Percentiles rank a stretch among this genome's conserved stretches.
phyloP scores from a whole-genome alignment of 2,888 invertebrate genomes.

The Embidobia sp. region DNA sequence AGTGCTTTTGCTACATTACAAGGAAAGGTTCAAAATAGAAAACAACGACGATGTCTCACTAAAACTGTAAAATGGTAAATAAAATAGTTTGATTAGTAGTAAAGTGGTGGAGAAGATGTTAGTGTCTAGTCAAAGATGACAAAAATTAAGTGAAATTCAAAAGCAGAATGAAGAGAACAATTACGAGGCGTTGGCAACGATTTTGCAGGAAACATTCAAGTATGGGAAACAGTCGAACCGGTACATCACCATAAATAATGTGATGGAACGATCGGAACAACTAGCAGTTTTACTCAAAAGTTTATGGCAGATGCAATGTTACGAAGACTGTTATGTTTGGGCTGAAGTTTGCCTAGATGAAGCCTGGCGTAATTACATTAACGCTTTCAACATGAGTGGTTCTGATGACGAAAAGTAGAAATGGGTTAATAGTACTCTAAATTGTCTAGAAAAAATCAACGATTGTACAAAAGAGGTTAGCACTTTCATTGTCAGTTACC shows the following conservation, averaged over 20 bases:
- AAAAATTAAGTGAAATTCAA: slow-evolving; percentile 85
- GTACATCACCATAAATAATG: slow-evolving; percentile 70
- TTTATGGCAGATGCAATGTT: slow-evolving; percentile 85
- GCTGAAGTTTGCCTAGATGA: slow-evolving; percentile 89
- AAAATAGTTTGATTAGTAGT: slow-evolving; percentile 82
- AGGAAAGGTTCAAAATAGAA: slow-evolving; percentile 73
- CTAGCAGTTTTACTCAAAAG: slow-evolving; percentile 85
- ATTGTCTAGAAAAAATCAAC: slow-evolving; percentile 82
- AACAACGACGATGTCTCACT: slow-evolving; percentile 75
- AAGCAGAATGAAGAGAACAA: slow-evolving; percentile 85
- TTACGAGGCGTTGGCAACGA: slow-evolving; percentile 86
- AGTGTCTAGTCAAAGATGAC: slow-evolving; percentile 82
- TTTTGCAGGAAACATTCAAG: slow-evolving; percentile 87
- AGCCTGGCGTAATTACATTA: slow-evolving; percentile 85
- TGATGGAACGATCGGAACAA: slow-evolving; percentile 82
- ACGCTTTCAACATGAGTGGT: slow-evolving; percentile 64
- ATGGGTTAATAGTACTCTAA: slow-evolving; percentile 82
- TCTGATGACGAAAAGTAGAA: slow-evolving; percentile 70
- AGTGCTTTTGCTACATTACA: slow-evolving; percentile 74
- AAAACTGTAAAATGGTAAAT: slow-evolving; percentile 83
- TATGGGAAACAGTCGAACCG: slow-evolving; percentile 79
- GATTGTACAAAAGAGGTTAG: slow-evolving; percentile 83
- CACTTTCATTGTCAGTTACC: slow-evolving; percentile 81
- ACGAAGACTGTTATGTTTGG: slow-evolving; percentile 88
- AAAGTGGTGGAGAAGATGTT: slow-evolving; percentile 82